Evolutionary conservation across 2,797 vertebrate genomes (phyloP).

Genomic region (Buceros bicornis): DNA sequence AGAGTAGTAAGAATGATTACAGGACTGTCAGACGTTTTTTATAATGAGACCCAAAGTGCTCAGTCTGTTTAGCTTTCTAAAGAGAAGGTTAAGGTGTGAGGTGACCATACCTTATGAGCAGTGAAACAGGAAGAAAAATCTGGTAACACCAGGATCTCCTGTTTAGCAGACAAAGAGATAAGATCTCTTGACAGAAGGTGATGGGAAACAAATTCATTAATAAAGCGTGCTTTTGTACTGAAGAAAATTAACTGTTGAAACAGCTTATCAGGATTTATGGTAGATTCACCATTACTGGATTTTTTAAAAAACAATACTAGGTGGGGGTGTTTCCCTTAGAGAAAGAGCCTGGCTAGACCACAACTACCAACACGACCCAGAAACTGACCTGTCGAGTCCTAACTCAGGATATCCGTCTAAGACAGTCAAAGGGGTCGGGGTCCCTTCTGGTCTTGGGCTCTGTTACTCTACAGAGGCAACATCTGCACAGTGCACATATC

Average conservation of each 20-base stretch:
- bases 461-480: not conserved
- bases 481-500: fast-evolving
- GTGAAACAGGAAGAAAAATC: conserved; percentile 44
- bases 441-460: not conserved
- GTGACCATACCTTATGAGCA: conserved; percentile 15
- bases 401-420: not conserved
- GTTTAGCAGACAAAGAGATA: conserved; percentile 16
- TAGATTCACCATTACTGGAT: not conserved
- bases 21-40: conserved; percentile 45
- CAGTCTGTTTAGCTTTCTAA: conserved; percentile 31
- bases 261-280: not conserved
- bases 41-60: conserved; percentile 25
- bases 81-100: conserved; percentile 20
- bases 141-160: conserved; percentile 1
- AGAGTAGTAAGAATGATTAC: conserved; percentile 40
- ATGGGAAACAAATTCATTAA: conserved; percentile 10
- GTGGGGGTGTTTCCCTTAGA: not conserved
- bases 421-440: not conserved
- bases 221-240: not conserved
- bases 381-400: not conserved
- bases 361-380: not conserved
- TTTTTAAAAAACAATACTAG: not conserved
- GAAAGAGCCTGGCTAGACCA: not conserved
- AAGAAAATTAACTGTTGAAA: conserved; percentile 28
- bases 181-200: conserved; percentile 12